Percentiles rank a stretch among this genome's conserved stretches.
Conservation (phyloP, 1,140 invertebrate species). For the Pseudoatta argentina region DNA sequence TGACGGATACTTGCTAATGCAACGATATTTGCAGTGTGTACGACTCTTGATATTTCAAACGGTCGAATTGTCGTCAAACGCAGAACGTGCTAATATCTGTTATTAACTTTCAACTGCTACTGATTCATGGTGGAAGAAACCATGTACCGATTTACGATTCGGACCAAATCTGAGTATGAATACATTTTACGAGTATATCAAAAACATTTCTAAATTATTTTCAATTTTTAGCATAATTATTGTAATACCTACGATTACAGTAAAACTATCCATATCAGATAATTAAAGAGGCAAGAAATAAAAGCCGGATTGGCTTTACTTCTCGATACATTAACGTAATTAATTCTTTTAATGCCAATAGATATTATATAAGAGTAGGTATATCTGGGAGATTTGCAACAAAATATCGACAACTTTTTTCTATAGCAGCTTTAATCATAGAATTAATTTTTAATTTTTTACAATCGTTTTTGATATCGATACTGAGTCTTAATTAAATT, state of each 20-base stretch:
- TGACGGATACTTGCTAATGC: not conserved
- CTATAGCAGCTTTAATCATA: not conserved
- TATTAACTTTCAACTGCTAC: not conserved
- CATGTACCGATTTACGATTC: not conserved
- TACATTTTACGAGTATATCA: not conserved
- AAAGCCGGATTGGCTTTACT: not conserved
- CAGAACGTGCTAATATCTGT: not conserved
- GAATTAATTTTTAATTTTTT: not conserved
- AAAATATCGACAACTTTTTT: not conserved
- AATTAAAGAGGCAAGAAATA: not conserved
- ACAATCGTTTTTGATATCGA: not conserved
- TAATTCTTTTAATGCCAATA: not conserved
- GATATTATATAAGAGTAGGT: not conserved
- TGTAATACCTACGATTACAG: not conserved
- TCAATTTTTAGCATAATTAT: not conserved
- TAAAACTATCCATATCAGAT: not conserved
- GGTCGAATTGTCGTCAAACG: not conserved
- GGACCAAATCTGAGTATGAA: not conserved
- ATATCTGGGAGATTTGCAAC: not conserved
- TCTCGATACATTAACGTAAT: not conserved
- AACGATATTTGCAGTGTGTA: not conserved
- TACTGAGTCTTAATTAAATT: not conserved
- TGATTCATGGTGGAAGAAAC: not conserved
- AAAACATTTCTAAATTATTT: not conserved
- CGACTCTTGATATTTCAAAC: constrained; percentile 23